Percentiles rank a stretch among this genome's conserved stretches.
Conservation (phyloP, 2,888 invertebrate genomes). For the Drosophila silvestris region DNA sequence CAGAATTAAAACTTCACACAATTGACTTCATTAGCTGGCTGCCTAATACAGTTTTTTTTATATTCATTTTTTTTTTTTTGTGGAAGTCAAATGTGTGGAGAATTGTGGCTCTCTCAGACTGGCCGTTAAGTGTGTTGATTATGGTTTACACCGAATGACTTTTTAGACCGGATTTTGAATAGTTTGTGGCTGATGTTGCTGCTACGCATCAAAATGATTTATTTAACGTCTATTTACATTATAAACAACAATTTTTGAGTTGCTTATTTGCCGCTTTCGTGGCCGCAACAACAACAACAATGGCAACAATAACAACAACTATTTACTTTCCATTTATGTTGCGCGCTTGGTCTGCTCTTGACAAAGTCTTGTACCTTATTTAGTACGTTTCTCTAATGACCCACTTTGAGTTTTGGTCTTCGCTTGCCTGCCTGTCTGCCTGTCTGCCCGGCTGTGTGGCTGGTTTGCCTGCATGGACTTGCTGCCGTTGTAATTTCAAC, state of each 20-base stretch:
- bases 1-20: slow-evolving; percentile 44
- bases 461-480: slow-evolving; percentile 23
- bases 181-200: slow-evolving; percentile 26
- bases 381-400: slow-evolving; percentile 81
- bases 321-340: slow-evolving; percentile 78
- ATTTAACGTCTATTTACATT: slow-evolving; percentile 72
- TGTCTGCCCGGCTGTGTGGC: slow-evolving; percentile 15
- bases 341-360: slow-evolving; percentile 62
- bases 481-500: slow-evolving; percentile 59
- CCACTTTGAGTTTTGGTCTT: slow-evolving; percentile 76
- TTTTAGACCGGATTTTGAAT: slow-evolving; percentile 68
- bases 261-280: slow-evolving; percentile 54
- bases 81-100: background rate
- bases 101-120: slow-evolving; percentile 3
- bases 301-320: slow-evolving; percentile 49
- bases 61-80: background rate
- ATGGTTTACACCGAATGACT: slow-evolving; percentile 66
- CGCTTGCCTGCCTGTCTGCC: slow-evolving; percentile 27
- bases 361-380: slow-evolving; percentile 81
- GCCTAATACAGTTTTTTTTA: slow-evolving; percentile 6
- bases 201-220: slow-evolving; percentile 75
- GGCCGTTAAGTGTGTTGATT: slow-evolving; percentile 49
- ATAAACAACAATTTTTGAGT: slow-evolving; percentile 58
- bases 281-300: slow-evolving; percentile 30
- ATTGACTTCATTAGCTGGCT: slow-evolving; percentile 52